Evolutionary conservation across 2,797 vertebrate species (phyloP), one percentile per base, ranked within the genome.

Genomic region (Pelodytes ibericus): DNA sequence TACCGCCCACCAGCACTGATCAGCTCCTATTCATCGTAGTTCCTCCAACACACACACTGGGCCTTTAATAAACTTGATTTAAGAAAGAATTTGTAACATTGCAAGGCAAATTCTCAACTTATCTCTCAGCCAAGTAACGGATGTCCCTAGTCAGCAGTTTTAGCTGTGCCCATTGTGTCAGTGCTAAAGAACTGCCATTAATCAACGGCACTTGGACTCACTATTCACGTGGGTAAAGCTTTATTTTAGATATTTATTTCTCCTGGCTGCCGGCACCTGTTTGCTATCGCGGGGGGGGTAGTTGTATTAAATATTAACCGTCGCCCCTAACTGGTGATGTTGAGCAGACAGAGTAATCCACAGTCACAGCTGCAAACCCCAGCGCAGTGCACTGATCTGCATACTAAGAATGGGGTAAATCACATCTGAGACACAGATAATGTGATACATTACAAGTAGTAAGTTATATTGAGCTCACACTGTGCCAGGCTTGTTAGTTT

Each of bases 391-490:
- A 22, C 25, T 44, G 44, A 73, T 73, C 20, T 49, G 20, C 56
- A 25, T 44, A 15, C 30, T 56, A 36, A 57, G 8, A 41, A 22
- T 56, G 22, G 25, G 33, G 57, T 25, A 24, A 29, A 67, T 59
- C 63, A n/a, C n/a, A n/a, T n/a, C n/a, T n/a, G n/a, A n/a, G n/a
- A n/a, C n/a, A n/a, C n/a, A n/a, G 44, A 39, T 72, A 62, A 73
- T 64, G 49, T 44, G 60, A 33, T 64, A 25, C 44, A 64, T 73
- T 73, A 73, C 33, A 73, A 27, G 49, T 26, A 73, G 25, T 47
- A 64, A 39, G 41, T 39, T 66, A 47, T 26, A 30, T 25, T 30
- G 53, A 44, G 53, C 30, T 63, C 30, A 36, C 25, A 26, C 62
- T 31, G 62, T 13, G 31, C 11, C 25, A 65, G 16, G 33, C 61